Base-by-base conservation (phyloP, 1,140 invertebrate species). In the Trigoniulus corallinus region DNA sequence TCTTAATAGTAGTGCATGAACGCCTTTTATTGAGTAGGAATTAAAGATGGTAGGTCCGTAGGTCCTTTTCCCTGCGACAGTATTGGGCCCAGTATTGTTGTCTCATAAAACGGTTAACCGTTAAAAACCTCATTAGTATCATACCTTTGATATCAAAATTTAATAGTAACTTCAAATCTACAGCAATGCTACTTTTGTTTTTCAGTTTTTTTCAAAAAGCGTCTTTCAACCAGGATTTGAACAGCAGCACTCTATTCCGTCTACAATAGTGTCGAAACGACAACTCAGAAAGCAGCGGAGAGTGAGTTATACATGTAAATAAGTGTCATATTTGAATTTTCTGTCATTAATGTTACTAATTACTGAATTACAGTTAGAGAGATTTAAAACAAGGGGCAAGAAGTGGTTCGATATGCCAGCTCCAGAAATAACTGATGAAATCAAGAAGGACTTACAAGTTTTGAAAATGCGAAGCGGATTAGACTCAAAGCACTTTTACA, bases 401-500 rank as follows among this genome's bases (percentile, higher is more conserved):
- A 72, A 76, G 48, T 96, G 93, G 93, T 95, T 80, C 64, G 75
- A 88, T 61, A 71, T 97, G 66, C 76, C 79, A 37, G 83, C 84
- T 1, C 79, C 87, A 44, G 88, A 94, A 64, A 63, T 95, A 54
- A 93, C 85, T 0, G 80, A 88, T 21, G 88, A 95, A 64, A 63
- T 82, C 3, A 82, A 82, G 62, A 81, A 82, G 60, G 89, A 96
- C 65, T 69, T 97, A 3, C 75, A 86, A 68, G 65, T 94, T 2
- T 64, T 98, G 1, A 80, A 86, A 68, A 93, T 96, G 88, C 77
- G 93, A 62, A 82, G 83, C 15, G 83, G 77, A 3, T 68, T 96
- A 2, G 83, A 97, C 72, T 81, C 87, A 0, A 94, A 93, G 66
- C 78, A 78, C 48, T 95, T 95, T 62, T 97, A 95, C 66, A 95